These are phyloP conservation scores for Thinocorus orbignyianus DNA, from an alignment of 2,113 vertebrate genomes.

Conservation along the genomic window DNA sequence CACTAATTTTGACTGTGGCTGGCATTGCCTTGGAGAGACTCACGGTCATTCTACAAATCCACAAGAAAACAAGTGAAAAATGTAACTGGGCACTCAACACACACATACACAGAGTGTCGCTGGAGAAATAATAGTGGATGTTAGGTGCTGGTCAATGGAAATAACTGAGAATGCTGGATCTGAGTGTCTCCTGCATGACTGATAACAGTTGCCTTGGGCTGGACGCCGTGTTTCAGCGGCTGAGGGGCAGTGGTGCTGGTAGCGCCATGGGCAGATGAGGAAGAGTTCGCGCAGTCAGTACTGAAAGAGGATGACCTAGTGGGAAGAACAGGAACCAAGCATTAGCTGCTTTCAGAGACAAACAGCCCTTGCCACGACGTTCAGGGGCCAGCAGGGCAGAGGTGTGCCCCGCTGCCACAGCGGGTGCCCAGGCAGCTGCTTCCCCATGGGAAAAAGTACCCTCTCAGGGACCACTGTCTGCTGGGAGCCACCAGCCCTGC, in stretches of 20 bases:
- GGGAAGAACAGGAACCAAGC: background rate
- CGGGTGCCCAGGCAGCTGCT: background rate
- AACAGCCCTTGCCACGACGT: rapidly evolving
- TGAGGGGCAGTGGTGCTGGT: conserved; percentile 84
- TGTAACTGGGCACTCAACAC: conserved; percentile 35
- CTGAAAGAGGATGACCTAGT: conserved; percentile 92
- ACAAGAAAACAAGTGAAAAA: conserved; percentile 62
- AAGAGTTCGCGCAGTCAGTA: conserved; percentile 85
- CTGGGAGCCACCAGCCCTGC: background rate
- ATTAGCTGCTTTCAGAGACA: background rate
- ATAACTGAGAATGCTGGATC: background rate
- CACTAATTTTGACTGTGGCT: background rate
- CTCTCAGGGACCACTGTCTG: background rate
- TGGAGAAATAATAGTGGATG: conserved; percentile 20
- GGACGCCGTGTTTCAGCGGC: conserved; percentile 75
- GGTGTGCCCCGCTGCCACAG: rapidly evolving
- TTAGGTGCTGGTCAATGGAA: conserved; percentile 12
- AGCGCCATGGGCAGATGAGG: conserved; percentile 83
- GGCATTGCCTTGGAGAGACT: conserved; percentile 38
- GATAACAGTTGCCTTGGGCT: conserved; percentile 2
- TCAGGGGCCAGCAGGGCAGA: background rate
- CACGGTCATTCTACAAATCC: conserved; percentile 48
- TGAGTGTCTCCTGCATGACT: conserved; percentile 1
- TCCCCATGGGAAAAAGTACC: rapidly evolving
- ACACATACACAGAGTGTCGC: conserved; percentile 50